Evolutionary conservation across 2,113 vertebrate genomes (phyloP).

Genomic region (Bubalus kerabau): DNA sequence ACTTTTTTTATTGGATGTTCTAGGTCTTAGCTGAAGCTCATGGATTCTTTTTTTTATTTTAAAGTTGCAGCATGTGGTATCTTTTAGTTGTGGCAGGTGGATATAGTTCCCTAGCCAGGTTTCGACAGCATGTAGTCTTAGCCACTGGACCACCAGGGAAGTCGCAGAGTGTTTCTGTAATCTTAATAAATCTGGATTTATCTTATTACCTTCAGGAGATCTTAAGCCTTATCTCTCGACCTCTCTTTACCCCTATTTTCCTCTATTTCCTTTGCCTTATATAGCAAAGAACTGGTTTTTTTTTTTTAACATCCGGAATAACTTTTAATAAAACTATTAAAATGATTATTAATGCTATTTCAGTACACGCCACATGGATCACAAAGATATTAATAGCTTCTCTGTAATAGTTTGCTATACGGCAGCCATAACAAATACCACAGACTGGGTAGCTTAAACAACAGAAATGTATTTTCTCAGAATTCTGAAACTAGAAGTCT

Average conservation of each 20-base stretch:
- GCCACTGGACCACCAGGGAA: neutral
- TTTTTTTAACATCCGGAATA: neutral
- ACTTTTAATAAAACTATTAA: neutral
- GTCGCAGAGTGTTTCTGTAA: neutral
- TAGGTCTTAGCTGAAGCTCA: neutral
- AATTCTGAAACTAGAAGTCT: neutral
- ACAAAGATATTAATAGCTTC: neutral
- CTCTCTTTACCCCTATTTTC: neutral
- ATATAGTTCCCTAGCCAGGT: neutral
- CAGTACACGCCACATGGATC: neutral
- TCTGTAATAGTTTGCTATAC: no score
- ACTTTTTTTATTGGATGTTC: neutral
- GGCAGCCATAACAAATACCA: neutral
- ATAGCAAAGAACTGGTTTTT: neutral
- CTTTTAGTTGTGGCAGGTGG: neutral
- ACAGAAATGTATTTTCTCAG: neutral
- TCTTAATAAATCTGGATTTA: neutral
- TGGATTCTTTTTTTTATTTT: neutral
- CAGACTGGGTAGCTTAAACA: neutral
- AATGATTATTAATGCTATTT: neutral
- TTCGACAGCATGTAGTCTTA: neutral
- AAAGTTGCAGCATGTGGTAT: rapidly evolving
- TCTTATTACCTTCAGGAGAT: neutral
- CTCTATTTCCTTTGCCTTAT: neutral
- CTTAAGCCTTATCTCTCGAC: neutral